Conservation (phyloP, 2,797 vertebrate genomes). For the Cynodonichthys magdalenae region DNA sequence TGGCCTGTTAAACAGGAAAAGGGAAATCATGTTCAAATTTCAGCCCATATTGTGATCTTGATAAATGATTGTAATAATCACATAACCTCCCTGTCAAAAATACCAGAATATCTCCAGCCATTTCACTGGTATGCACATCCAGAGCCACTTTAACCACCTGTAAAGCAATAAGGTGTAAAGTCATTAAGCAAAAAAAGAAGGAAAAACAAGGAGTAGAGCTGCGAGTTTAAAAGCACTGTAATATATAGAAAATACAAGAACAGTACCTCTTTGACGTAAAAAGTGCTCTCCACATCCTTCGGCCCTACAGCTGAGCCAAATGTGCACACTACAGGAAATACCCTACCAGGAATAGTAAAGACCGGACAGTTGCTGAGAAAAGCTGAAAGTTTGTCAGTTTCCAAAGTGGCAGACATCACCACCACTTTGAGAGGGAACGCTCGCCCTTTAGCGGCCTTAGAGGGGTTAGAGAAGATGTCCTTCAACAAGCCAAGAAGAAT, state of each 20-base stretch:
- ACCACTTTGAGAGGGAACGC: conserved; percentile 87
- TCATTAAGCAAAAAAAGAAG: not conserved
- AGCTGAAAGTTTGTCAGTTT: conserved; percentile 89
- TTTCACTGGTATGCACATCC: conserved; percentile 91
- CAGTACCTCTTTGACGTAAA: conserved; percentile 91
- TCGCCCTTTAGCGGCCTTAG: conserved; percentile 67
- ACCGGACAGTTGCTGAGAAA: conserved; percentile 90
- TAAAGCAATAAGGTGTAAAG: conserved; percentile 15
- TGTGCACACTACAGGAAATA: conserved; percentile 88
- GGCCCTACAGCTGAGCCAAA: conserved; percentile 92
- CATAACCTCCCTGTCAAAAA: conserved; percentile 90
- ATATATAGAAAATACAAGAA: not conserved
- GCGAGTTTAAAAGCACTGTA: not conserved
- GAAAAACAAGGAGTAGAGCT: not conserved
- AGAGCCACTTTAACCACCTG: conserved; percentile 91
- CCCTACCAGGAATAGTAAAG: conserved; percentile 92
- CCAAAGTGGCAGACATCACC: conserved; percentile 97
- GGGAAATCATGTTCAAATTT: not conserved
- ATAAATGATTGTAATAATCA: not conserved
- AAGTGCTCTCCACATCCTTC: conserved; percentile 87
- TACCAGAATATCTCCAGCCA: conserved; percentile 93
- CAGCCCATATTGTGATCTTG: not conserved
- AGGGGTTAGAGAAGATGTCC: conserved; percentile 83
- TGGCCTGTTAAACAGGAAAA: conserved; percentile 83
- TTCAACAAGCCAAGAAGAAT: conserved; percentile 95